phyloP scores from a whole-genome alignment of 37 sponge, comb jelly and placozoan genomes.

The Diacarnus erythraeanus region DNA sequence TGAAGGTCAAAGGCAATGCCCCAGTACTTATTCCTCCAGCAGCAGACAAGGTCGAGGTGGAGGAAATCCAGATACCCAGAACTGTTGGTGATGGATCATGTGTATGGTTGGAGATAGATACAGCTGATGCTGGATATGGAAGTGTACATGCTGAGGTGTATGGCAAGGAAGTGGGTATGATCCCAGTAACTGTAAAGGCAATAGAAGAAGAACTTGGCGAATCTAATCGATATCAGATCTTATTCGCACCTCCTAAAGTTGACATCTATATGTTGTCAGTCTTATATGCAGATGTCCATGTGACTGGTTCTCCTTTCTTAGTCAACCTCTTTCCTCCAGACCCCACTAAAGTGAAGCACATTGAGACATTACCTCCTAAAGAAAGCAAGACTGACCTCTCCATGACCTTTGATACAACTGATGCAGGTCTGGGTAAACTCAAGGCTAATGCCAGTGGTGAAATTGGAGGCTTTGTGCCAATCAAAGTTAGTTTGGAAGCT shows the following conservation, averaged over 20 bases:
- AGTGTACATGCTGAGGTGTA: constrained; percentile 5
- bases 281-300: constrained; percentile 42
- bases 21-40: constrained; percentile 36
- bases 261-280: constrained; percentile 63
- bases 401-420: constrained; percentile 37
- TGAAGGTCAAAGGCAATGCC: constrained; percentile 33
- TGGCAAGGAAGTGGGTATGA: constrained; percentile 12
- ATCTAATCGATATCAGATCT: constrained; percentile 11
- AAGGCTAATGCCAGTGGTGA: constrained; percentile 35
- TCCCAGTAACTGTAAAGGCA: constrained; percentile 13
- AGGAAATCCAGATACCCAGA: constrained; percentile 23
- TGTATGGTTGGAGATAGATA: constrained; percentile 38
- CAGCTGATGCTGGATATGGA: constrained; percentile 44
- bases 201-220: constrained; percentile 9
- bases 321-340: constrained; percentile 53
- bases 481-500: constrained; percentile 23
- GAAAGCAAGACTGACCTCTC: constrained; percentile 4
- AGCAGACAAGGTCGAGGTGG: constrained; percentile 33
- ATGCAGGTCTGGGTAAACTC: constrained; percentile 64
- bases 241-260: constrained; percentile 40
- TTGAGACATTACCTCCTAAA: constrained; percentile 36
- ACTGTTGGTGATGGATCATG: background rate
- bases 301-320: constrained; percentile 51
- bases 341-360: constrained; percentile 39
- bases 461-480: constrained; percentile 1